Conservation (phyloP, 2,888 invertebrate genomes). For the Apocheima hispidaria region DNA sequence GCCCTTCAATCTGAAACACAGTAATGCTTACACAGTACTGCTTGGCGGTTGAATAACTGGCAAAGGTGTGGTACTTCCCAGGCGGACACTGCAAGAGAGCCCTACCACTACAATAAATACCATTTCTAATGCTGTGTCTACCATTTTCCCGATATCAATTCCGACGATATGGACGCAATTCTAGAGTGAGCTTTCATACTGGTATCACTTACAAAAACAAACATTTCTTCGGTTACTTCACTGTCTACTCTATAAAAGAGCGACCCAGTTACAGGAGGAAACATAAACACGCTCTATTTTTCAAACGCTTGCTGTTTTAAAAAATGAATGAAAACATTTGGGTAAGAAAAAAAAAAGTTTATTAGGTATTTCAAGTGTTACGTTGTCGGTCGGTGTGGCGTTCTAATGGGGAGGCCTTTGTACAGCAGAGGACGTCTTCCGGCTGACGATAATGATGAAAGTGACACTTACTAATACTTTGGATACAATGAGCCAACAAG, state of each 20-base stretch:
- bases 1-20: no score
- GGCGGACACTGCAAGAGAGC: no score
- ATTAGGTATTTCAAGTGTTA: neutral
- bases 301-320: slow-evolving; percentile 10
- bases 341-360: neutral
- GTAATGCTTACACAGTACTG: no score
- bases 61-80: no score
- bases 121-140: no score
- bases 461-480: neutral
- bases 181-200: slow-evolving; percentile 3
- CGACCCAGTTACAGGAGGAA: slow-evolving; percentile 29
- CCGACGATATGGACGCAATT: neutral
- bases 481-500: no score
- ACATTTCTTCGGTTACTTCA: slow-evolving; percentile 4
- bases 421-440: no score
- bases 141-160: neutral
- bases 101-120: no score
- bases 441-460: no score
- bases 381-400: no score
- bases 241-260: slow-evolving; percentile 6
- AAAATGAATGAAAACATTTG: slow-evolving; percentile 13
- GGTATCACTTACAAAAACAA: slow-evolving; percentile 7
- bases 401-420: no score
- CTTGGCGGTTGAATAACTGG: no score
- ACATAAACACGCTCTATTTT: slow-evolving; percentile 29